A percentile compares a stretch with the other conserved stretches of the same genome.
These are phyloP conservation scores for Aldrovandia affinis DNA, from an alignment of 2,797 vertebrate genomes.

Conservation along the genomic window DNA sequence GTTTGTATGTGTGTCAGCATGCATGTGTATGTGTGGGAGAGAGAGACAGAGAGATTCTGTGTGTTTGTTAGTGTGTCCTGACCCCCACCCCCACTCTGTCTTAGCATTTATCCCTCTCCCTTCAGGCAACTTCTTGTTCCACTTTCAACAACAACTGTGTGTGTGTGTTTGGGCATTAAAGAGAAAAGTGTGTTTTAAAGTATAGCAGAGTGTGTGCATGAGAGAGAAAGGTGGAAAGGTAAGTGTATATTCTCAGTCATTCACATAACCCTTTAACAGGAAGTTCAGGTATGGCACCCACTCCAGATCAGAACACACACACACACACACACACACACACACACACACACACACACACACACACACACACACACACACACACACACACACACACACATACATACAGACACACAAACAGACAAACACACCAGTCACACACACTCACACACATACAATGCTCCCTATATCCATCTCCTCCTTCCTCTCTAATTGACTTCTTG, in stretches of 20 bases:
- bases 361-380: neutral
- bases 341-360: neutral
- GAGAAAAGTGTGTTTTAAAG: neutral
- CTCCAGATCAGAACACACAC: too few relatives aligned
- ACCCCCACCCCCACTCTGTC: constrained; percentile 2
- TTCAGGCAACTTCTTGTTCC: constrained; percentile 14
- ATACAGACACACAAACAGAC: constrained; percentile 35
- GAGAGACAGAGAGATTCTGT: neutral
- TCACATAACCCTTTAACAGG: neutral
- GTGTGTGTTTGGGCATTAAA: neutral
- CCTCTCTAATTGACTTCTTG: constrained; percentile 67
- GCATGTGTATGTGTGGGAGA: neutral
- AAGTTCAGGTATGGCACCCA: neutral
- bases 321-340: constrained; percentile 15
- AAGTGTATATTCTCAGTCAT: neutral
- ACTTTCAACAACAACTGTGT: constrained; percentile 19
- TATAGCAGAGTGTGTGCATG: neutral
- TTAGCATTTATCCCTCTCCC: constrained; percentile 11
- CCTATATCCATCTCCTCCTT: constrained; percentile 28
- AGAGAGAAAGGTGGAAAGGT: neutral
- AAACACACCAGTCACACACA: too few relatives aligned
- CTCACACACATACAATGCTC: too few relatives aligned
- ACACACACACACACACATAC: constrained; percentile 7
- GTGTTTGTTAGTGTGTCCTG: neutral
- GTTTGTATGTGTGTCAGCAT: neutral